Base-by-base conservation (phyloP, 2,888 invertebrate species). In the Horisme vitalbata region DNA sequence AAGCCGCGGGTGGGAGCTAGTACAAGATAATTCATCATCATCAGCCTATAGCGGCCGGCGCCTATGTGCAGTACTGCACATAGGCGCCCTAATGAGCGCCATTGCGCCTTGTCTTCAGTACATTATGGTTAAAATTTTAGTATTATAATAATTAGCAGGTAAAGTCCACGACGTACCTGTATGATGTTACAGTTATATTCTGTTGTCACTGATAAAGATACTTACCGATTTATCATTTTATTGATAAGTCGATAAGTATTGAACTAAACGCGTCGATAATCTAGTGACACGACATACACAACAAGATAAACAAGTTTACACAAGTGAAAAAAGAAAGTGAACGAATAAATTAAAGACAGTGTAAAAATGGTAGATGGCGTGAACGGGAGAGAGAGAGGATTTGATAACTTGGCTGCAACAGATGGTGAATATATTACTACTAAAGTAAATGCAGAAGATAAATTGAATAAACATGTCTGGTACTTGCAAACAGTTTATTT, bases 361-460 rank as follows among this genome's bases (percentile, higher is more conserved):
- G 31, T 15, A 15, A 36, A 50, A 51, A 71, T 74, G 66, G 60
- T 54, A 14, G 63, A 66, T 20, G 41, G 36, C 9, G 37, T 38
- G 34, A 31, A 51, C 9, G 47, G 24, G 21, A 55, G 37, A 26
- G 51, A 47, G 7, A 63, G 45, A 32, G 83, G 83, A 12, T 52
- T 72, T 10, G 83, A 85, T 41, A 84, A 85, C 53, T 69, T 55
- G 4, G 65, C 61, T 7, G 79, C 69, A 3, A 84, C 77, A 10
- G 64, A 70, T 63, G 85, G 86, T 85, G 68, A 62, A 21, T 38
- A 15, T 20, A 9, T 12, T 36, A 20, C 11, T 36, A 8, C 11
- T 45, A 20, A 11, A 33, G 12, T 4, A 9, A 18, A 9, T 9
- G 7, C 15, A 15, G 11, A 27, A 10, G 13, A 36, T 24, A 26